A percentile compares a stretch with the other conserved stretches of the same genome.
Conservation (phyloP, 2,888 invertebrate genomes). For the Hofmannophila pseudospretella region DNA sequence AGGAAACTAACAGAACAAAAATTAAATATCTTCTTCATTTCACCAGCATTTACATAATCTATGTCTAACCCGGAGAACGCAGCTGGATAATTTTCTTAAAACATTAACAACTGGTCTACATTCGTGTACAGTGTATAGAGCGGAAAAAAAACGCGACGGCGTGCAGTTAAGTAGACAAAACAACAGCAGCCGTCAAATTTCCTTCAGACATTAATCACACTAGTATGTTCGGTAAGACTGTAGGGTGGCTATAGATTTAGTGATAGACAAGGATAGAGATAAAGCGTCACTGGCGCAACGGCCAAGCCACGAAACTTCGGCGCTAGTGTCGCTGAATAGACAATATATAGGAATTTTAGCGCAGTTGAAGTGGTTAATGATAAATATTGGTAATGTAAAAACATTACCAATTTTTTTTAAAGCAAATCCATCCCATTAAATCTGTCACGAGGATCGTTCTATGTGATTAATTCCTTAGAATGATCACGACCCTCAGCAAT, state of each 20-base stretch:
- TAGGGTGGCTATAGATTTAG: conserved; percentile 35
- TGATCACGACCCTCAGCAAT: no score
- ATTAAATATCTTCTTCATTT: no score
- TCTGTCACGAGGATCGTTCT: no score
- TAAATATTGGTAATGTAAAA: no score
- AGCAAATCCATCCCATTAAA: no score
- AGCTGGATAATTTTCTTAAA: conserved; percentile 43
- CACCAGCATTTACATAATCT: background rate
- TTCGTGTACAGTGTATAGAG: conserved; percentile 38
- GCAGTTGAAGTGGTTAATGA: no score
- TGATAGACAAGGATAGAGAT: conserved; percentile 11
- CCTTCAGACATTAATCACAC: conserved; percentile 74
- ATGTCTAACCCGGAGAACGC: conserved; percentile 1
- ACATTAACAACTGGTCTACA: conserved; percentile 71
- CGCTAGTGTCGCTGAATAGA: no score
- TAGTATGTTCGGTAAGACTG: conserved; percentile 63
- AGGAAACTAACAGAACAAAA: no score
- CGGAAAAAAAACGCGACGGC: conserved; percentile 66
- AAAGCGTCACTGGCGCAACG: background rate
- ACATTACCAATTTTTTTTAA: no score
- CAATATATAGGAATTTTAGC: no score
- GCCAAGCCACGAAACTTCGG: no score
- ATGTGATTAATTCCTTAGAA: no score
- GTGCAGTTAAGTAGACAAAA: conserved; percentile 77
- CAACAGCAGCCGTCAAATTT: conserved; percentile 76